A percentile compares a stretch with the other conserved stretches of the same genome.
Evolutionary conservation across 1,140 invertebrate species (phyloP).

Genomic region (Acyrthosiphon pisum): DNA sequence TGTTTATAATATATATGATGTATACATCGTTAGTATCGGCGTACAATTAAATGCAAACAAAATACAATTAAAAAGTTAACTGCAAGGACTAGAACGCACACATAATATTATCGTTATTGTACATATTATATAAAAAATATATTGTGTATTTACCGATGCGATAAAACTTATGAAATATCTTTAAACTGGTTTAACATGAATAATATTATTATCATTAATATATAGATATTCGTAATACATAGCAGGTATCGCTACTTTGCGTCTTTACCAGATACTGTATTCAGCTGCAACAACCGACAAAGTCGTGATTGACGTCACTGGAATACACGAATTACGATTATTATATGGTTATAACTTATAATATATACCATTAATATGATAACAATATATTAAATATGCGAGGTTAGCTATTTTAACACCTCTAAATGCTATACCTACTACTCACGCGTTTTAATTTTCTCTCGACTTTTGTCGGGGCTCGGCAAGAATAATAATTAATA

Average conservation of each 20-base stretch:
- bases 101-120: not conserved
- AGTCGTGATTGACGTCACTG: constrained; percentile 6
- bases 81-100: not conserved
- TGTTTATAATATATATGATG: not conserved
- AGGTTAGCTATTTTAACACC: not conserved
- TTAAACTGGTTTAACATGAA: constrained; percentile 5
- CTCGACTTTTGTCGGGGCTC: not conserved
- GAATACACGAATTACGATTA: not conserved
- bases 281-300: not conserved
- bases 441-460: not conserved
- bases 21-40: not conserved
- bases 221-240: not conserved
- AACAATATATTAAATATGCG: not conserved
- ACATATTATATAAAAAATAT: constrained; percentile 1
- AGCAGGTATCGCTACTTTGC: not conserved
- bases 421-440: not conserved
- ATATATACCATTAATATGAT: constrained; percentile 13
- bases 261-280: not conserved
- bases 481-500: not conserved
- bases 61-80: not conserved
- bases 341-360: not conserved
- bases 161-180: constrained; percentile 9
- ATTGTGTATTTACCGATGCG: not conserved
- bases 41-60: not conserved
- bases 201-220: not conserved